Conservation (phyloP, 1,140 invertebrate genomes). For the Palaemon carinicauda region DNA sequence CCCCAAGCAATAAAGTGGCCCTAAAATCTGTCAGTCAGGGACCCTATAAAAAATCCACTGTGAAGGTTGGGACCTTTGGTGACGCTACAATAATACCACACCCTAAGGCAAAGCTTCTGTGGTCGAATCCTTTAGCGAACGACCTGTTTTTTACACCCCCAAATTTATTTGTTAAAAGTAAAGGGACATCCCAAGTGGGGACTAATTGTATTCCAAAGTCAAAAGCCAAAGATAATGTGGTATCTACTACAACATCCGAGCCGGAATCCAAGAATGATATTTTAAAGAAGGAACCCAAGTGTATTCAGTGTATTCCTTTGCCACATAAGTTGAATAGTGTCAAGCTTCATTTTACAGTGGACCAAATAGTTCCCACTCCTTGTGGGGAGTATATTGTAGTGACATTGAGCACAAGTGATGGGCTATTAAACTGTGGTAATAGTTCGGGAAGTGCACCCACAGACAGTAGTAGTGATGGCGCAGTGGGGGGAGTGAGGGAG, state of each 20-base stretch:
- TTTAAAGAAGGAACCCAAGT: constrained; percentile 52
- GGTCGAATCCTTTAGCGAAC: constrained; percentile 29
- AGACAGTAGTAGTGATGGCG: constrained; percentile 11
- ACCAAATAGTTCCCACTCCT: constrained; percentile 31
- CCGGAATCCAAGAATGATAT: constrained; percentile 32
- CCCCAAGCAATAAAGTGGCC: constrained; percentile 32
- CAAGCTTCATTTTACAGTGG: constrained; percentile 33
- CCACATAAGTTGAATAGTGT: constrained; percentile 46
- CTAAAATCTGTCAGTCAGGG: constrained; percentile 31
- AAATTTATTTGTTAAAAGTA: constrained; percentile 47
- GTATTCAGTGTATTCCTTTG: constrained; percentile 52
- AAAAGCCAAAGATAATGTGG: constrained; percentile 45
- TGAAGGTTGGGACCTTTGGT: constrained; percentile 40
- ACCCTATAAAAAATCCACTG: constrained; percentile 51
- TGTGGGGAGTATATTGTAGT: constrained; percentile 51
- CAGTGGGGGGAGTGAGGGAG: constrained; percentile 28
- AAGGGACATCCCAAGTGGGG: constrained; percentile 23
- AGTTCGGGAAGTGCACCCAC: neutral
- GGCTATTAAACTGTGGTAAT: neutral
- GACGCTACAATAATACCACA: constrained; percentile 27
- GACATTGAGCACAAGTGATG: constrained; percentile 24
- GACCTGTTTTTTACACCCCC: constrained; percentile 44
- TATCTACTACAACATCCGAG: neutral
- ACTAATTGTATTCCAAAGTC: constrained; percentile 12
- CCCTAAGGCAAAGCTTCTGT: constrained; percentile 33